phyloP scores from a whole-genome alignment of 2,888 invertebrate genomes.

The Drosophila phalerata region DNA sequence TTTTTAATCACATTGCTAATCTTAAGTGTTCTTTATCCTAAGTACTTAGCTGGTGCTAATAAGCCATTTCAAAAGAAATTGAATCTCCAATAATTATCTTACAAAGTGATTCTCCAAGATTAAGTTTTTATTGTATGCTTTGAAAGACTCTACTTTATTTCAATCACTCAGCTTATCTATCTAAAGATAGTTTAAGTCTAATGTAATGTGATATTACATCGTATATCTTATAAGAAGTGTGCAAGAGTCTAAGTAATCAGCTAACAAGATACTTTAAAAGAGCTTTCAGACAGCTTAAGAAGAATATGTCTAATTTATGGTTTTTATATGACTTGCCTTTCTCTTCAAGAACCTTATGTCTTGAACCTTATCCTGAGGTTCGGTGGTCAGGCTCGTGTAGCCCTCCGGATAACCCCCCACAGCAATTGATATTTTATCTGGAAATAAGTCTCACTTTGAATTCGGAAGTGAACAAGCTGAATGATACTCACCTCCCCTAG shows the following conservation, averaged over 20 bases:
- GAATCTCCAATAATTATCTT: not conserved
- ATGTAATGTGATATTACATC: not conserved
- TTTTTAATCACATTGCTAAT: not conserved
- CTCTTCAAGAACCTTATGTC: constrained; percentile 89
- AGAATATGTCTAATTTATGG: not conserved
- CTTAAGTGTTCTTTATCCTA: not conserved
- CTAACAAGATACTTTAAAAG: not conserved
- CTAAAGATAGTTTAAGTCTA: not conserved
- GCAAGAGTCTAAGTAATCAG: not conserved
- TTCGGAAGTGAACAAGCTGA: not conserved
- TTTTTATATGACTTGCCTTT: constrained; percentile 86
- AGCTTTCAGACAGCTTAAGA: not conserved
- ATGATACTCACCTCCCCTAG: constrained; percentile 68
- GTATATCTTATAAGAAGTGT: not conserved
- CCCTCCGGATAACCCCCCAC: constrained; percentile 93
- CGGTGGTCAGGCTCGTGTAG: constrained; percentile 86
- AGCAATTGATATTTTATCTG: constrained; percentile 89
- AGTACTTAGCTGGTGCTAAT: not conserved
- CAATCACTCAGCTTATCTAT: not conserved
- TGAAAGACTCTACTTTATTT: not conserved
- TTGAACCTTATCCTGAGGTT: constrained; percentile 84
- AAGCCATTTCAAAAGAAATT: not conserved
- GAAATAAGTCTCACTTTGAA: constrained; percentile 1
- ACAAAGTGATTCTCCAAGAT: not conserved
- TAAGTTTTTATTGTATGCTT: not conserved